Evolutionary conservation across 1,140 invertebrate genomes (phyloP).

Genomic region (Gryllus bimaculatus): DNA sequence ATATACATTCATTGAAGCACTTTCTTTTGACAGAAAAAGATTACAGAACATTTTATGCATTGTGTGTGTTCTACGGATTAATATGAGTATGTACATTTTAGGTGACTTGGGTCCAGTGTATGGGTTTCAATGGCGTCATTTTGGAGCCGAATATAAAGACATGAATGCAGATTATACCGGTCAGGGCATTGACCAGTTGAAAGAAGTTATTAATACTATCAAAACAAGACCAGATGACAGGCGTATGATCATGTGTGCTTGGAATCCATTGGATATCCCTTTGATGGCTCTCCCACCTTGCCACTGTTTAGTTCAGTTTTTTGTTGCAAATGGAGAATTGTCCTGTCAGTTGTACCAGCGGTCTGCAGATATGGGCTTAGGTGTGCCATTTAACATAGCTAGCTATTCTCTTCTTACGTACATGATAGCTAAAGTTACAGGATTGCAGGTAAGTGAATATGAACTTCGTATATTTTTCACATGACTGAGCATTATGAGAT

Average conservation of each 20-base stretch:
- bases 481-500: not conserved
- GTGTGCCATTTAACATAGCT: constrained; percentile 98
- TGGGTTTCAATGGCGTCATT: constrained; percentile 99
- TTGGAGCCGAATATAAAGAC: constrained; percentile 83
- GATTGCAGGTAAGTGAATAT: constrained; percentile 51
- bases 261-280: constrained; percentile 85
- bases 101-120: constrained; percentile 96
- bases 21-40: too few species aligned
- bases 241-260: constrained; percentile 88
- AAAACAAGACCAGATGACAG: constrained; percentile 77
- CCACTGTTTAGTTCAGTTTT: constrained; percentile 92
- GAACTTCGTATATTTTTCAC: not conserved
- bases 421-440: constrained; percentile 94
- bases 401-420: constrained; percentile 90
- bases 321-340: constrained; percentile 70
- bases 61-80: too few species aligned
- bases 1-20: too few species aligned
- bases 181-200: constrained; percentile 87
- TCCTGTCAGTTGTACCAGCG: constrained; percentile 94
- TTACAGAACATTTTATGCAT: too few species aligned
- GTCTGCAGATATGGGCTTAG: constrained; percentile 95
- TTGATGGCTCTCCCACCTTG: constrained; percentile 97
- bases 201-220: constrained; percentile 64
- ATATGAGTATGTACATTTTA: constrained; percentile 29
- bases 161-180: constrained; percentile 76